These are phyloP conservation scores for Parambassis ranga DNA, from an alignment of 2,797 vertebrate species.

Conservation along the genomic window DNA sequence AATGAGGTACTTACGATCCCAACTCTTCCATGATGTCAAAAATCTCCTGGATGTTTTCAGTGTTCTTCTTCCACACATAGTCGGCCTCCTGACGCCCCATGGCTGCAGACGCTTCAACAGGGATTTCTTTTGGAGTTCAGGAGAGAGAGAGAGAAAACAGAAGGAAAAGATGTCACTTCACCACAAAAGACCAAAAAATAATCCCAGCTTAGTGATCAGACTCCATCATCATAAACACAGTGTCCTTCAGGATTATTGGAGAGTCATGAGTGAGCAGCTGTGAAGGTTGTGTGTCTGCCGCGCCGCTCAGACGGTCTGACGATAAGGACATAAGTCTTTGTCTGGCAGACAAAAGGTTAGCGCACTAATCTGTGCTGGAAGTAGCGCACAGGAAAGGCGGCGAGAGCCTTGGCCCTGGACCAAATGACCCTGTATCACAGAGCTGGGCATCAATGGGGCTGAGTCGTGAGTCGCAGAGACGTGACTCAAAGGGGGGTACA, in stretches of 20 bases:
- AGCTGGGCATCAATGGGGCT: background rate
- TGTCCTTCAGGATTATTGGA: slow-evolving; percentile 34
- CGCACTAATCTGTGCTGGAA: slow-evolving; percentile 24
- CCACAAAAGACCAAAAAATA: background rate
- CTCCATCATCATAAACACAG: slow-evolving; percentile 5
- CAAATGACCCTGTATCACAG: background rate
- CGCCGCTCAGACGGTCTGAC: slow-evolving; percentile 49
- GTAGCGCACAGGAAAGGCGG: slow-evolving; percentile 3
- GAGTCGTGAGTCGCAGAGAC: too few species aligned
- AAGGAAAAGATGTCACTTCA: background rate
- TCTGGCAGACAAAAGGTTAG: slow-evolving; percentile 37
- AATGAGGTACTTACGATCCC: slow-evolving; percentile 90
- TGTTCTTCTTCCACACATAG: slow-evolving; percentile 91
- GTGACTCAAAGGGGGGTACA: too few species aligned
- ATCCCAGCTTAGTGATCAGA: slow-evolving; percentile 12
- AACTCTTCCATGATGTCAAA: slow-evolving; percentile 94
- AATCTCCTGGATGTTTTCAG: slow-evolving; percentile 91
- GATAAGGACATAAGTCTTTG: slow-evolving; percentile 3
- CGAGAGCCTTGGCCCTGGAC: background rate
- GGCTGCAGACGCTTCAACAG: slow-evolving; percentile 77
- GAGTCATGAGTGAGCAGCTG: slow-evolving; percentile 9
- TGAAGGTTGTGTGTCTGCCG: slow-evolving; percentile 29
- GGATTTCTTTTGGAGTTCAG: slow-evolving; percentile 68
- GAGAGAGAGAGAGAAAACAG: background rate
- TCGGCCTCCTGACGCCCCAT: slow-evolving; percentile 89